Conservation (phyloP, 1,140 invertebrate species). For the Papilio xuthus region DNA sequence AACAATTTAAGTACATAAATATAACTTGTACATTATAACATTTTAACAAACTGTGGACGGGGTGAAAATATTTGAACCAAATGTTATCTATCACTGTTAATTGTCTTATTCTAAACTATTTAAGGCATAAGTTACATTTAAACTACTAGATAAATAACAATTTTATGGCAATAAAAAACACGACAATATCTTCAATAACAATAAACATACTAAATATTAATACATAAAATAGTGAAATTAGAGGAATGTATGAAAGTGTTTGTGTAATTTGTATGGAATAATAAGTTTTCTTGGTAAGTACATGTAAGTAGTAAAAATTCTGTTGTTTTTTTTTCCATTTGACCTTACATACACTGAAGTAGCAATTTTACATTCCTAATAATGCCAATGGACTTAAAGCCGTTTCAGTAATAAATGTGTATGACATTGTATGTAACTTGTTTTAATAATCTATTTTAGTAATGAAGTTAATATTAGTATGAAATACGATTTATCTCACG, state of each 20-base stretch:
- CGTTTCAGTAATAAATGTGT: no score
- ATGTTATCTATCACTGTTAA: constrained; percentile 28
- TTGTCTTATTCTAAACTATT: constrained; percentile 8
- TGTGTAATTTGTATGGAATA: neutral
- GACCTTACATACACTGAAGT: no score
- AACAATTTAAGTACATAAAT: constrained; percentile 34
- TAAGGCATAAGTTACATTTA: constrained; percentile 18
- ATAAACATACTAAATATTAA: constrained; percentile 35
- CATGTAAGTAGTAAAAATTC: no score
- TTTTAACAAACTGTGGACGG: constrained; percentile 40
- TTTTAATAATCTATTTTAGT: no score
- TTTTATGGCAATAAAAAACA: constrained; percentile 50
- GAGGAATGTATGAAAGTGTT: neutral
- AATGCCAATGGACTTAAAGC: neutral
- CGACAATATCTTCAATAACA: constrained; percentile 44
- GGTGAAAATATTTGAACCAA: constrained; percentile 40
- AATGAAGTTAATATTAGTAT: no score
- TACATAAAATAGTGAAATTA: constrained; percentile 16
- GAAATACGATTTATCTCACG: no score
- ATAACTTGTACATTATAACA: constrained; percentile 28
- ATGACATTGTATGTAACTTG: no score
- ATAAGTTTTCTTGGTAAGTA: neutral
- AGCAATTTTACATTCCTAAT: no score
- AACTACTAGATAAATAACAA: constrained; percentile 41
- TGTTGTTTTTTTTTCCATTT: no score